These are phyloP conservation scores for Drosophila mimica DNA, from an alignment of 2,888 invertebrate genomes.

Conservation along the genomic window DNA sequence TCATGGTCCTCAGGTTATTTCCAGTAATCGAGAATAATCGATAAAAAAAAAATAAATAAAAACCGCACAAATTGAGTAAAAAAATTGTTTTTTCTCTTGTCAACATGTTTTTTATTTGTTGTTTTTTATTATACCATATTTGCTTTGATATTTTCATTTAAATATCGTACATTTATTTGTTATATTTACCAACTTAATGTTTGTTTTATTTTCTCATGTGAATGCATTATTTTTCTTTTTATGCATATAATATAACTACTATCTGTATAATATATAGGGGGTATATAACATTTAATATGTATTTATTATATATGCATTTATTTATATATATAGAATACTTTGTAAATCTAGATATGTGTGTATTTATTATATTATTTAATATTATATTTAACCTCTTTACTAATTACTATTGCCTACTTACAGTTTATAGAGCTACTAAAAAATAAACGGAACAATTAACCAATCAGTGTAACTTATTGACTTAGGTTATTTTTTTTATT, in stretches of 20 bases:
- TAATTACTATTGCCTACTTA: constrained; percentile 37
- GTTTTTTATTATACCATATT: constrained; percentile 43
- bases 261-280: constrained; percentile 30
- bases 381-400: constrained; percentile 27
- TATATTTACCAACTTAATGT: constrained; percentile 31
- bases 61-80: not conserved
- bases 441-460: constrained; percentile 55
- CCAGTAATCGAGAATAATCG: not conserved
- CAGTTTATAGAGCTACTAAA: constrained; percentile 27
- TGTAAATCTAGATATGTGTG: constrained; percentile 27
- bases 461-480: constrained; percentile 44
- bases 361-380: not conserved
- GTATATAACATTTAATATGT: constrained; percentile 47
- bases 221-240: constrained; percentile 18
- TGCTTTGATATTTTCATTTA: constrained; percentile 29
- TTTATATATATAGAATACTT: constrained; percentile 32
- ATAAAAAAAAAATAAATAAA: not conserved
- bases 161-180: constrained; percentile 37
- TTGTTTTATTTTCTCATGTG: constrained; percentile 16
- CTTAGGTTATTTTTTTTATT: constrained; percentile 13
- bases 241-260: constrained; percentile 33
- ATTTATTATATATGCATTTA: constrained; percentile 25
- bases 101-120: constrained; percentile 38
- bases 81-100: constrained; percentile 24
- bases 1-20: not conserved